Percentiles rank a stretch among this genome's conserved stretches.
Evolutionary conservation across 2,797 vertebrate species (phyloP).

Genomic region (Sciaenops ocellatus): DNA sequence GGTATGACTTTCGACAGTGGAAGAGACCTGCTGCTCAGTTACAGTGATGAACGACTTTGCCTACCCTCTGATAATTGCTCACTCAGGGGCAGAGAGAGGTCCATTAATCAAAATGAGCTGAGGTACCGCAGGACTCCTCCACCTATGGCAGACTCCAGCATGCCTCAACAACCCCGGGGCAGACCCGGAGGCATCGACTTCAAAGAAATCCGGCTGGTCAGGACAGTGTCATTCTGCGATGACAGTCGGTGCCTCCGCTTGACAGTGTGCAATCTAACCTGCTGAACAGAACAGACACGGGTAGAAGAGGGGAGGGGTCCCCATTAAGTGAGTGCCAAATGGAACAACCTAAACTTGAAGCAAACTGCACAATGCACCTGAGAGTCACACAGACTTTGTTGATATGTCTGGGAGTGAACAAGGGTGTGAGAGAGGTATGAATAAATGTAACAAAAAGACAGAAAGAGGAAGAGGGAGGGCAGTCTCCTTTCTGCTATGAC

Average conservation of each 20-base stretch:
- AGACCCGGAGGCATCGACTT: constrained; percentile 64
- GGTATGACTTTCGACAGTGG: constrained; percentile 77
- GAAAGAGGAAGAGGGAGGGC: not conserved
- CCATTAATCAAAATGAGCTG: constrained; percentile 88
- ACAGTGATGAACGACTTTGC: constrained; percentile 88
- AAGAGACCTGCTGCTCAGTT: constrained; percentile 75
- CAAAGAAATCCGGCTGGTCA: constrained; percentile 54
- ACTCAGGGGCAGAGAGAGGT: constrained; percentile 88
- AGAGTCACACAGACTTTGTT: constrained; percentile 46
- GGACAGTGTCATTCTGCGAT: constrained; percentile 61
- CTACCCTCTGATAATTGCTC: constrained; percentile 89
- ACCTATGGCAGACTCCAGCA: constrained; percentile 72
- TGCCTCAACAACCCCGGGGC: constrained; percentile 68
- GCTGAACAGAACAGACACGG: constrained; percentile 35
- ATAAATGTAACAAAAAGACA: constrained; percentile 22
- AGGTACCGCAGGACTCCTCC: constrained; percentile 75
- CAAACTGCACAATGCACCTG: constrained; percentile 51
- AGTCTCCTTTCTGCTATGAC: constrained; percentile 26
- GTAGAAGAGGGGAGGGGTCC: constrained; percentile 17
- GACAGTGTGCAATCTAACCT: constrained; percentile 38
- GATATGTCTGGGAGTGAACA: constrained; percentile 28
- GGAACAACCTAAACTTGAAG: constrained; percentile 58
- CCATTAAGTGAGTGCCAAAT: constrained; percentile 55
- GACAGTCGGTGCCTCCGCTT: constrained; percentile 42
- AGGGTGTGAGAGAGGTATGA: not conserved